Conservation (phyloP, 2,888 invertebrate genomes). For the Pimpla rufipes region DNA sequence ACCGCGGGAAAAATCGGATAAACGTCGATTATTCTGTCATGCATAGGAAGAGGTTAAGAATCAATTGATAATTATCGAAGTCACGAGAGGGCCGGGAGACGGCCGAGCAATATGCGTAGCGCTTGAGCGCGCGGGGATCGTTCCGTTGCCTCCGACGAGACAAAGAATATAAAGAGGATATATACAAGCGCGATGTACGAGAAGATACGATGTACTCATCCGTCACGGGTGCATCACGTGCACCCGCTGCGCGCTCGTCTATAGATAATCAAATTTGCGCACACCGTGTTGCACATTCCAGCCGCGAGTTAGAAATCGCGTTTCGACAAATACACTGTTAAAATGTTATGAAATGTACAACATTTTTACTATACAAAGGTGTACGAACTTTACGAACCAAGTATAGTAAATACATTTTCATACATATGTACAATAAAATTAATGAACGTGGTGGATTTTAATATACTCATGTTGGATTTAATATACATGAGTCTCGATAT, state of each 20-base stretch:
- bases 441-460: too few species aligned
- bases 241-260: neutral
- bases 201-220: constrained; percentile 26
- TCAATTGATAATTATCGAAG: constrained; percentile 55
- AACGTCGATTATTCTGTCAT: neutral
- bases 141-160: neutral
- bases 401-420: too few species aligned
- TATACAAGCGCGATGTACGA: neutral
- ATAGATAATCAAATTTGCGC: constrained; percentile 38
- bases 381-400: too few species aligned
- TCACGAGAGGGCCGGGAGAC: constrained; percentile 28
- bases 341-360: too few species aligned
- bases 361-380: too few species aligned
- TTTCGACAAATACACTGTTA: neutral
- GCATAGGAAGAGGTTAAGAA: constrained; percentile 37
- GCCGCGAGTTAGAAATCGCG: neutral
- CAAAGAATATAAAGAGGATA: constrained; percentile 52
- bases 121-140: constrained; percentile 24
- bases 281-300: constrained; percentile 3
- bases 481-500: too few species aligned
- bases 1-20: neutral
- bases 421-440: too few species aligned
- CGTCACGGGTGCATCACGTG: constrained; percentile 54
- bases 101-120: neutral
- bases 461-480: too few species aligned